Evolutionary conservation across 35 echinoderm and acorn worm genomes (phyloP).

Genomic region (Apostichopus japonicus): DNA sequence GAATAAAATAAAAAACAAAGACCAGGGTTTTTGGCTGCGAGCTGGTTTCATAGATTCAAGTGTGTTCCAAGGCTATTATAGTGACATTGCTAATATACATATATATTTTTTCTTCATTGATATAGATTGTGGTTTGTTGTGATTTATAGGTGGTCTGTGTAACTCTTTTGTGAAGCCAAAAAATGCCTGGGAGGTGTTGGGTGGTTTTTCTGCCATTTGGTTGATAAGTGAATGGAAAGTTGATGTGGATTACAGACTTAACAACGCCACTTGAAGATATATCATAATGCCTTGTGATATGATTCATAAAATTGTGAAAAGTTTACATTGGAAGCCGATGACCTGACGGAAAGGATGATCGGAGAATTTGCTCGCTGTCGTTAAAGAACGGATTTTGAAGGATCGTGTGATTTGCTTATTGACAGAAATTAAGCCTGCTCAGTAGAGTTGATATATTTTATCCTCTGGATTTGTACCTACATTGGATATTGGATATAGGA

Average conservation of each 20-base stretch:
- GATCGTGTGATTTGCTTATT: too few species aligned
- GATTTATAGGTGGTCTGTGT: background rate
- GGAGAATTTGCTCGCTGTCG: background rate
- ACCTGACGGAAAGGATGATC: background rate
- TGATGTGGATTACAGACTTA: background rate
- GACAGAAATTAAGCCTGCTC: too few species aligned
- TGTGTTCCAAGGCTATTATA: too few species aligned
- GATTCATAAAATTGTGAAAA: background rate
- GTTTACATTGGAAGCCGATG: background rate
- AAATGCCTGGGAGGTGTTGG: background rate
- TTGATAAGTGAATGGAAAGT: background rate
- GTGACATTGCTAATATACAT: background rate
- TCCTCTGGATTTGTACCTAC: too few species aligned
- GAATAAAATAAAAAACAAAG: background rate
- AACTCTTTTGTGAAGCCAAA: background rate
- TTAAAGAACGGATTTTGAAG: too few species aligned
- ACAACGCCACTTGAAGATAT: background rate
- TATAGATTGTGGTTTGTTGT: conserved; percentile 25
- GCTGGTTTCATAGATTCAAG: too few species aligned
- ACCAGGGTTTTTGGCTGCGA: background rate
- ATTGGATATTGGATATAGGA: too few species aligned
- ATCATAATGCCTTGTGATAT: background rate
- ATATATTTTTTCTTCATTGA: background rate
- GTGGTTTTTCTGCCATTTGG: background rate
- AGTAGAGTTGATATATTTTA: too few species aligned